Evolutionary conservation across 2,797 vertebrate species (phyloP).

Genomic region (Triplophysa bombifrons): DNA sequence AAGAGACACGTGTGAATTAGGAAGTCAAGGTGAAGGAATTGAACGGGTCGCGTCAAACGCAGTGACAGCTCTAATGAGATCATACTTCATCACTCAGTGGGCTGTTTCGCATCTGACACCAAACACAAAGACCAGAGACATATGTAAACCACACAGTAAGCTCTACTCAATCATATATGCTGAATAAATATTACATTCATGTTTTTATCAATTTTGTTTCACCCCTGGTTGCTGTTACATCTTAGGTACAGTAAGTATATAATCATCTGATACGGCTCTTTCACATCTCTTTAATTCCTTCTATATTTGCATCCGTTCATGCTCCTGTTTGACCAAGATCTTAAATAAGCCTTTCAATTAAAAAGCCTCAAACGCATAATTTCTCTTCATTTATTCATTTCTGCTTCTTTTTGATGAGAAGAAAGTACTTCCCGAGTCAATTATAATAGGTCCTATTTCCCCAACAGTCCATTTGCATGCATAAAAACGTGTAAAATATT

Average conservation of each 20-base stretch:
- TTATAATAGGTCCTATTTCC: constrained; percentile 9
- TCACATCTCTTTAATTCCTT: background rate
- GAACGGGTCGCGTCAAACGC: constrained; percentile 15
- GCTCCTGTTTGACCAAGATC: background rate
- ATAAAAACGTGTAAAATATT: constrained; percentile 33
- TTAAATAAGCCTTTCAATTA: background rate
- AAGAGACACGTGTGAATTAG: constrained; percentile 8
- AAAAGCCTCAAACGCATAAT: background rate
- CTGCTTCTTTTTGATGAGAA: background rate
- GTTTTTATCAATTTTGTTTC: background rate
- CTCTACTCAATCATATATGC: no score
- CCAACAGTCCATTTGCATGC: constrained; percentile 17
- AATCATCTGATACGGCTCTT: background rate
- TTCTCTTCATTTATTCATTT: background rate
- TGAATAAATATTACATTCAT: background rate
- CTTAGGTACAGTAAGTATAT: background rate
- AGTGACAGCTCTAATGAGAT: constrained; percentile 27
- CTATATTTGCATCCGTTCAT: background rate
- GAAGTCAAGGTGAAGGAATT: constrained; percentile 35
- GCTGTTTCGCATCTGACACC: constrained; percentile 1
- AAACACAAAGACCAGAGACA: constrained; percentile 8
- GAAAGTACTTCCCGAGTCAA: constrained; percentile 12
- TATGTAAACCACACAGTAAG: no score
- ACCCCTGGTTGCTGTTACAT: background rate
- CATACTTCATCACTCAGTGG: constrained; percentile 33